Percentiles rank a stretch among this genome's conserved stretches.
phyloP scores from a whole-genome alignment of 2,797 vertebrate genomes.

The Cottoperca gobio region DNA sequence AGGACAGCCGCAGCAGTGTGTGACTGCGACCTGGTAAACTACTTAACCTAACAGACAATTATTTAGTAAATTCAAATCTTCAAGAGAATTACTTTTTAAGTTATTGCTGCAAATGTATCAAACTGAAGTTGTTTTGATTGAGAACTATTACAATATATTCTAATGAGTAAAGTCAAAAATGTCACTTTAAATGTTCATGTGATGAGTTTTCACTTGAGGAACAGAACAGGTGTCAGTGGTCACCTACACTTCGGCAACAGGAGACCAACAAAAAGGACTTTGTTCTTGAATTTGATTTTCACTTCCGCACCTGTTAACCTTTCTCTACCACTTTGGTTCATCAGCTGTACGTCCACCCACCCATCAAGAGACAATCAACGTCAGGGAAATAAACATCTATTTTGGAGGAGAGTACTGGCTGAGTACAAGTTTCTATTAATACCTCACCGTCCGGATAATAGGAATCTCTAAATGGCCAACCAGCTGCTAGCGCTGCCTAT shows the following conservation, averaged over 20 bases:
- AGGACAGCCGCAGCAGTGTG: slow-evolving; percentile 85
- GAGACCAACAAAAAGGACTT: slow-evolving; percentile 16
- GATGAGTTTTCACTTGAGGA: slow-evolving; percentile 14
- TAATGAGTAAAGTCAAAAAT: neutral
- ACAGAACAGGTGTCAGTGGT: slow-evolving; percentile 4
- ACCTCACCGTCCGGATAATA: slow-evolving; percentile 53
- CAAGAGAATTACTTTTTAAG: neutral
- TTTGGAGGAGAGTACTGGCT: slow-evolving; percentile 52
- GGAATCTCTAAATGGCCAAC: slow-evolving; percentile 72
- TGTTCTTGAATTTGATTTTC: slow-evolving; percentile 48
- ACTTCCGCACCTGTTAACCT: slow-evolving; percentile 63
- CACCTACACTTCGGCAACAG: slow-evolving; percentile 2
- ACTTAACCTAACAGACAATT: no score
- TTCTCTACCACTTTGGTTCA: slow-evolving; percentile 39
- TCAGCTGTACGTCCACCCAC: slow-evolving; percentile 8
- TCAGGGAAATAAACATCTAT: slow-evolving; percentile 58
- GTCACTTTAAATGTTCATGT: neutral
- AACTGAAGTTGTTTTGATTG: neutral
- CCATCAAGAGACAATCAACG: slow-evolving; percentile 26
- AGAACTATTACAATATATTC: neutral
- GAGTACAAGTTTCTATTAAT: slow-evolving; percentile 72
- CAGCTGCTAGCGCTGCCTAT: slow-evolving; percentile 65
- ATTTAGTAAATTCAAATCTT: no score
- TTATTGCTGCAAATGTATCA: neutral
- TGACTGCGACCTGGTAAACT: slow-evolving; percentile 79